Evolutionary conservation across 64 coral and sea anemone species (phyloP).

Genomic region (Dendronephthya gigantea): DNA sequence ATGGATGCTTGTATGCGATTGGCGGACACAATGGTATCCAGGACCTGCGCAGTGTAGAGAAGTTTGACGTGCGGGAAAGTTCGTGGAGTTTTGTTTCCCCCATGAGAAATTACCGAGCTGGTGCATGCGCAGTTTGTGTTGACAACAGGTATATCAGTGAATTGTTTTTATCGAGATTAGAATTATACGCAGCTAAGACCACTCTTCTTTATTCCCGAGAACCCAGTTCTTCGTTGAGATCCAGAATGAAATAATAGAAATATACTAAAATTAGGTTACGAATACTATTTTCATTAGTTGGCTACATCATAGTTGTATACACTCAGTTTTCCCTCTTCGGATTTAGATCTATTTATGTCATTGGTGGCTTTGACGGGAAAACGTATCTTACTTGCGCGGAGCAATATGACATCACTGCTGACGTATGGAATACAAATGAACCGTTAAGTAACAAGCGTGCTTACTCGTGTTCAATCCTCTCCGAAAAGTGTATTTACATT

Average conservation of each 20-base stretch:
- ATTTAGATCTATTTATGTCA: constrained; percentile 31
- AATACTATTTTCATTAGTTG: no score
- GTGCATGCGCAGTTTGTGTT: constrained; percentile 13
- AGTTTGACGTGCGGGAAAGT: background rate
- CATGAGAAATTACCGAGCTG: constrained; percentile 23
- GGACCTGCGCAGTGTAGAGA: constrained; percentile 29
- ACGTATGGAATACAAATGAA: background rate
- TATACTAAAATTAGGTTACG: no score
- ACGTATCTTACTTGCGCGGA: constrained; percentile 7
- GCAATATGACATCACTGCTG: constrained; percentile 21
- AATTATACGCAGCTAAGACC: no score
- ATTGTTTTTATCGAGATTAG: no score
- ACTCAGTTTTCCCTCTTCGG: background rate
- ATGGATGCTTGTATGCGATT: constrained; percentile 13
- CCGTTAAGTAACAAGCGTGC: constrained; percentile 26
- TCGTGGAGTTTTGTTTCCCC: constrained; percentile 32
- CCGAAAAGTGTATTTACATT: constrained; percentile 24
- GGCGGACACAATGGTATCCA: constrained; percentile 35
- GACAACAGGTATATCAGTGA: constrained; percentile 1
- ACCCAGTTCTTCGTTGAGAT: no score
- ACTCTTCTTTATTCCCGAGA: no score
- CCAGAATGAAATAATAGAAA: no score
- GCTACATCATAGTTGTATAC: background rate
- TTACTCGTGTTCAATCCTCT: constrained; percentile 23
- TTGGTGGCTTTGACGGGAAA: constrained; percentile 27